Conservation (phyloP, 2,888 invertebrate species). For the Folsomia candida region DNA sequence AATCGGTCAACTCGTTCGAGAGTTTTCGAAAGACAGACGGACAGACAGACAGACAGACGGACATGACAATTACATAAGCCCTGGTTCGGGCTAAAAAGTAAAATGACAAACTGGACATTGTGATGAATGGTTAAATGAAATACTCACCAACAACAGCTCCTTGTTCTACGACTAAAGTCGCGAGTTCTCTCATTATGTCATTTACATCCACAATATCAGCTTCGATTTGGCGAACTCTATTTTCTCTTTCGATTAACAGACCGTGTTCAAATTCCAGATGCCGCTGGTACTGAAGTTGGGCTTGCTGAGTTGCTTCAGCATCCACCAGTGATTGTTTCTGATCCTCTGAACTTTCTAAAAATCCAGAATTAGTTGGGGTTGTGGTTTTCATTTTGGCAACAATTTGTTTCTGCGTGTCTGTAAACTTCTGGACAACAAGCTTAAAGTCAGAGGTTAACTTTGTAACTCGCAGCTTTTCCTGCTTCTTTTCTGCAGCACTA, state of each 20-base stretch:
- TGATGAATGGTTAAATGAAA: background rate
- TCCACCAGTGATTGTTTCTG: slow-evolving; percentile 53
- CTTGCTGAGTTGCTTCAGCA: slow-evolving; percentile 53
- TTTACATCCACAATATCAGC: slow-evolving; percentile 78
- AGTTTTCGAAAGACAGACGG: no score
- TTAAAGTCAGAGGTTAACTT: slow-evolving; percentile 78
- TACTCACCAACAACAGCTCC: slow-evolving; percentile 69
- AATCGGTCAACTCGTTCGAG: no score
- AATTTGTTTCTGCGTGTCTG: slow-evolving; percentile 73
- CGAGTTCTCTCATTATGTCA: slow-evolving; percentile 75
- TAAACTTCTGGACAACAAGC: slow-evolving; percentile 73
- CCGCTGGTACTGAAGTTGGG: slow-evolving; percentile 55
- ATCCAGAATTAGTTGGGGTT: slow-evolving; percentile 28
- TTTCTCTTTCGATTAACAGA: slow-evolving; percentile 74
- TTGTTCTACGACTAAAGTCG: slow-evolving; percentile 69
- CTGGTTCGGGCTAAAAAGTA: background rate
- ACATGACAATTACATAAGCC: no score
- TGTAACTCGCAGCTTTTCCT: slow-evolving; percentile 72
- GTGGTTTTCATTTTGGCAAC: slow-evolving; percentile 48
- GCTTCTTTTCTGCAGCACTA: slow-evolving; percentile 55
- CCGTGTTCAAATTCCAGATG: slow-evolving; percentile 75
- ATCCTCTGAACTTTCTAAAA: slow-evolving; percentile 52
- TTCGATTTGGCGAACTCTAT: slow-evolving; percentile 76
- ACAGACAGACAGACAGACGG: no score
- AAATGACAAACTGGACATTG: background rate